Conservation (phyloP, 1,140 invertebrate genomes). For the Artemia franciscana region DNA sequence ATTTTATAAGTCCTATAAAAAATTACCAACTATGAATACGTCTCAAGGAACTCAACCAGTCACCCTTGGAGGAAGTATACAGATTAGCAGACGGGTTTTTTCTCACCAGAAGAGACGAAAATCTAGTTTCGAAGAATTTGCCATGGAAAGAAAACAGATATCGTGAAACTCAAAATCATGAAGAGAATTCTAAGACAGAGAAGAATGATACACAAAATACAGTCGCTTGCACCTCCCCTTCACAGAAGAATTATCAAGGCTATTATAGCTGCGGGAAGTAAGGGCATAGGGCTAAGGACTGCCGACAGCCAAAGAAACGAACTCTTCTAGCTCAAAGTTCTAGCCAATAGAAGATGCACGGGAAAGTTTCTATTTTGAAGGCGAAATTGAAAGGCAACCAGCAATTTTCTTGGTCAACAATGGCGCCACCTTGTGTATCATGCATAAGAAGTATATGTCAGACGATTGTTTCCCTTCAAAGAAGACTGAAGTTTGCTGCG, state of each 20-base stretch:
- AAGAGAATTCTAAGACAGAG: not conserved
- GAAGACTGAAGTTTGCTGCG: not conserved
- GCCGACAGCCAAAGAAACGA: not conserved
- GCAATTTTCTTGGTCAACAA: not conserved
- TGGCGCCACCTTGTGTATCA: not conserved
- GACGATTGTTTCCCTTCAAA: not conserved
- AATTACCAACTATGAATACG: not conserved
- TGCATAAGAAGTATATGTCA: not conserved
- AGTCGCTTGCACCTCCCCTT: not conserved
- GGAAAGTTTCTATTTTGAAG: not conserved
- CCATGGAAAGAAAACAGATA: not conserved
- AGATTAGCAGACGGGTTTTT: not conserved
- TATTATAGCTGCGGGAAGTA: not conserved
- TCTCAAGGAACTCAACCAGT: not conserved
- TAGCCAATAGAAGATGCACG: not conserved
- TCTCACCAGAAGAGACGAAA: not conserved
- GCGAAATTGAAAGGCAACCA: not conserved
- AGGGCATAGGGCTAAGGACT: not conserved
- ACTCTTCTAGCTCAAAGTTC: not conserved
- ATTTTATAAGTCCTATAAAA: not conserved
- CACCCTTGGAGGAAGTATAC: not conserved
- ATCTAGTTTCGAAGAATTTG: no score
- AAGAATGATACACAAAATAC: not conserved
- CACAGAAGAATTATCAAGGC: not conserved
- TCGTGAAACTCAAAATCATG: not conserved